These are phyloP conservation scores for Rhagium mordax DNA, from an alignment of 2,888 invertebrate species.

Conservation along the genomic window DNA sequence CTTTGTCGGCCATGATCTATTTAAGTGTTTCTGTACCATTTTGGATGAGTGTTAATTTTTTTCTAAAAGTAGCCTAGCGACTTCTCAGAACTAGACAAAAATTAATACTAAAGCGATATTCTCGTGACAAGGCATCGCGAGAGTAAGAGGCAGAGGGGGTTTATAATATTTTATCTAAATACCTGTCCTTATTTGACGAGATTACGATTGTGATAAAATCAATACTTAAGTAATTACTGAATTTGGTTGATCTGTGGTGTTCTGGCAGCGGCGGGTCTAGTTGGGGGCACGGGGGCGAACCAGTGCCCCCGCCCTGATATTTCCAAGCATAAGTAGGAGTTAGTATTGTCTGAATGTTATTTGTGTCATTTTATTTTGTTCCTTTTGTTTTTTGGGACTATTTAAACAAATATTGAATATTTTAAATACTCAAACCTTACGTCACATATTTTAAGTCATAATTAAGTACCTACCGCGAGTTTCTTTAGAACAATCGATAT, in stretches of 20 bases:
- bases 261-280: too few relatives aligned
- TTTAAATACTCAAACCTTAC: too few relatives aligned
- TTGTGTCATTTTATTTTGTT: too few relatives aligned
- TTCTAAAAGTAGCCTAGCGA: not conserved
- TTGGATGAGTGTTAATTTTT: slow-evolving; percentile 25
- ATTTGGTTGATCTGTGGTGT: not conserved
- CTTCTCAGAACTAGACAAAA: slow-evolving; percentile 30
- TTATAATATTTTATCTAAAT: slow-evolving; percentile 28
- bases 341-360: too few relatives aligned
- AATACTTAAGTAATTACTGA: not conserved
- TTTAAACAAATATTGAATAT: too few relatives aligned
- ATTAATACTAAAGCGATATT: slow-evolving; percentile 24
- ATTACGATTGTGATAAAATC: slow-evolving; percentile 16
- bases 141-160: not conserved
- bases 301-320: too few relatives aligned
- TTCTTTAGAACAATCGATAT: too few relatives aligned
- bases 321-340: too few relatives aligned
- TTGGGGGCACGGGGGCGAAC: too few relatives aligned
- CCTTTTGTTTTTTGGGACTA: too few relatives aligned
- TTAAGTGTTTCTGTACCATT: slow-evolving; percentile 29
- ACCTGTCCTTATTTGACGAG: slow-evolving; percentile 14
- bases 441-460: too few relatives aligned
- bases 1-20: slow-evolving; percentile 47
- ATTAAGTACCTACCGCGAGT: too few relatives aligned
- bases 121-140: not conserved